Evolutionary conservation across 2,888 invertebrate species (phyloP).

Genomic region (Stenoptilia bipunctidactyla): DNA sequence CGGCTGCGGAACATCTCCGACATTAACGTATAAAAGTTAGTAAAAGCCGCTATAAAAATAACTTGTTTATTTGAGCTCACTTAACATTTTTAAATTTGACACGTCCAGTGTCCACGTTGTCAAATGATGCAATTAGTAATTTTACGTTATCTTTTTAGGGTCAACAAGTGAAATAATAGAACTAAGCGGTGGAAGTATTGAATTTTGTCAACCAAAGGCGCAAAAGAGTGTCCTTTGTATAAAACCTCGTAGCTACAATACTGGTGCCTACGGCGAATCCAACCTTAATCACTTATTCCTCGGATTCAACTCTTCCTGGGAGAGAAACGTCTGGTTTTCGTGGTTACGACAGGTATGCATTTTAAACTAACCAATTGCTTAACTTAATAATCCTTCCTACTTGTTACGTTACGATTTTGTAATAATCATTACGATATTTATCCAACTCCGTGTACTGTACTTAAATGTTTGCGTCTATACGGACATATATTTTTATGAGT

Average conservation of each 20-base stretch:
- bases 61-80: too few relatives aligned
- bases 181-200: constrained; percentile 52
- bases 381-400: too few relatives aligned
- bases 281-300: constrained; percentile 70
- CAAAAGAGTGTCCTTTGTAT: constrained; percentile 55
- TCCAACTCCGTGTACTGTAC: too few relatives aligned
- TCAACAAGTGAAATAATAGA: constrained; percentile 52
- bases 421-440: too few relatives aligned
- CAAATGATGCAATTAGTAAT: background rate
- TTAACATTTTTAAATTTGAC: too few relatives aligned
- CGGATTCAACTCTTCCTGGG: constrained; percentile 76
- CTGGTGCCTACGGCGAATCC: constrained; percentile 33
- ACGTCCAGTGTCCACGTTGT: background rate
- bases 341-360: constrained; percentile 74
- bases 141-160: constrained; percentile 28
- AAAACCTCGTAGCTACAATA: constrained; percentile 51
- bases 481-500: too few relatives aligned
- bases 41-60: too few relatives aligned
- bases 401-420: too few relatives aligned
- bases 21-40: too few relatives aligned
- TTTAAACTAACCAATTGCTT: too few relatives aligned
- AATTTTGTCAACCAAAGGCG: constrained; percentile 53
- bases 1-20: too few relatives aligned
- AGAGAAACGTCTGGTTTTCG: constrained; percentile 75
- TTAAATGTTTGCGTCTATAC: too few relatives aligned